Percentiles rank a stretch among this genome's conserved stretches.
These are phyloP conservation scores for Siniperca obscura DNA, from an alignment of 2,797 vertebrate species.

Conservation along the genomic window DNA sequence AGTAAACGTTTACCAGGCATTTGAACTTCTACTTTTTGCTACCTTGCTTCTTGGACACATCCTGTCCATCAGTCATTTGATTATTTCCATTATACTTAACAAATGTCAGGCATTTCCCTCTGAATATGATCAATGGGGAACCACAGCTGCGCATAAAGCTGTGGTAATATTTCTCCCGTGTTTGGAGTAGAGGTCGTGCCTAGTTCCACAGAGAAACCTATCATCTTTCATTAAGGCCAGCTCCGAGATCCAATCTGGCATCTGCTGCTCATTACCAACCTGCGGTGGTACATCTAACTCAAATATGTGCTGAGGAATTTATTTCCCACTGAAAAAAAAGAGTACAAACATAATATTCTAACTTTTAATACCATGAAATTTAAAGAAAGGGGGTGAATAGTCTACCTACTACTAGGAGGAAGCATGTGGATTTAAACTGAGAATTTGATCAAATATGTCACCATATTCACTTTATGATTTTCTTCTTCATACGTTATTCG, in stretches of 20 bases:
- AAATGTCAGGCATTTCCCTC: constrained; percentile 76
- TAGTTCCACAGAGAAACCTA: constrained; percentile 73
- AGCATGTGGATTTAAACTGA: constrained; percentile 21
- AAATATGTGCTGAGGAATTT: constrained; percentile 74
- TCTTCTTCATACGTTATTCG: constrained; percentile 11
- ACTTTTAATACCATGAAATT: constrained; percentile 22
- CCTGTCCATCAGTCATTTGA: constrained; percentile 65
- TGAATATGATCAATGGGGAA: constrained; percentile 71
- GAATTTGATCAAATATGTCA: constrained; percentile 17
- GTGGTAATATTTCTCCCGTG: constrained; percentile 69
- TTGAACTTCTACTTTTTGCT: constrained; percentile 36
- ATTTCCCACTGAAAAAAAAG: constrained; percentile 53
- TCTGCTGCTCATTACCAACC: constrained; percentile 83
- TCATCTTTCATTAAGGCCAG: constrained; percentile 80
- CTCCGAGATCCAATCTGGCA: constrained; percentile 79
- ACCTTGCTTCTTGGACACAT: constrained; percentile 42
- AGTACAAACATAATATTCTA: constrained; percentile 41
- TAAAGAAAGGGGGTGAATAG: neutral
- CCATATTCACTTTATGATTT: constrained; percentile 18
- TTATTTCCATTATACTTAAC: constrained; percentile 68
- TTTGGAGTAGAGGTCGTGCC: constrained; percentile 68
- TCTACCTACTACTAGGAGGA: neutral
- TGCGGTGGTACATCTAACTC: constrained; percentile 68
- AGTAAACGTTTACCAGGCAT: constrained; percentile 20
- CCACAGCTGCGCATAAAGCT: constrained; percentile 62